These are phyloP conservation scores for Ginglymostoma cirratum DNA, from an alignment of 2,113 vertebrate genomes.

Conservation along the genomic window DNA sequence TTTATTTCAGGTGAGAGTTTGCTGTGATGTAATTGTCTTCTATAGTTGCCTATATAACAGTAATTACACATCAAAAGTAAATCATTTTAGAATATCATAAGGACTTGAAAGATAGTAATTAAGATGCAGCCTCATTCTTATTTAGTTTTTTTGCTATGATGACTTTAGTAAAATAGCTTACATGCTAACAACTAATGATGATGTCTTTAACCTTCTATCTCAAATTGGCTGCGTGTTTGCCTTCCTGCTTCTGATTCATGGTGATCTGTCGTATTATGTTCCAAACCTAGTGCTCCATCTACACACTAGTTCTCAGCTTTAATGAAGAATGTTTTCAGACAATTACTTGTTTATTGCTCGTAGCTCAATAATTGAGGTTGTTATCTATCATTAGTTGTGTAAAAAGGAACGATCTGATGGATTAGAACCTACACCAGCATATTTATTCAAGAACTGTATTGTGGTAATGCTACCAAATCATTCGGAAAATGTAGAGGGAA, in stretches of 20 bases:
- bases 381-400: neutral
- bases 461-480: neutral
- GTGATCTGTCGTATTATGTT: neutral
- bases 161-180: neutral
- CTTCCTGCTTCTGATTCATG: neutral
- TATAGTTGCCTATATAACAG: neutral
- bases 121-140: neutral
- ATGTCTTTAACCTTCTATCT: neutral
- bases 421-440: neutral
- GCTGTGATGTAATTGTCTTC: neutral
- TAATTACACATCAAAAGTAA: neutral
- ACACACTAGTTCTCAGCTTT: neutral
- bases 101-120: neutral
- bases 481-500: neutral
- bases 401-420: neutral
- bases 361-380: neutral
- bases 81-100: neutral
- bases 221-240: neutral
- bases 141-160: neutral
- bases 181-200: neutral
- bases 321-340: neutral
- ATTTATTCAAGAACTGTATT: neutral
- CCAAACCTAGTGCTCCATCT: neutral
- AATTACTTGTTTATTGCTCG: neutral
- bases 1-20: neutral